phyloP scores from a whole-genome alignment of 2,797 vertebrate genomes.

The Scolopax bukidnonensis region DNA sequence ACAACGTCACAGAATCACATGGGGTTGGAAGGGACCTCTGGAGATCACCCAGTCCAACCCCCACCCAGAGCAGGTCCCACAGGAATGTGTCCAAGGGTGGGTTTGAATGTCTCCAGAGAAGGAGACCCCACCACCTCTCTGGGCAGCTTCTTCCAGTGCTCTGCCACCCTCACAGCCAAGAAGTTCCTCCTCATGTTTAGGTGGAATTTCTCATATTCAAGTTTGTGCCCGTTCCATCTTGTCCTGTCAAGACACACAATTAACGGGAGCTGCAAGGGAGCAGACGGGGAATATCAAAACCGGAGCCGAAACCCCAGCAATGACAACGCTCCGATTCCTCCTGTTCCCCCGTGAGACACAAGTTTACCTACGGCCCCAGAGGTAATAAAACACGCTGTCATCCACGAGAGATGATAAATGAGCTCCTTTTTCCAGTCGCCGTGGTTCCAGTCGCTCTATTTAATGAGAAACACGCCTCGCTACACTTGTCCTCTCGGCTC shows the following conservation, averaged over 20 bases:
- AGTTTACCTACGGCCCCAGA: constrained; percentile 11
- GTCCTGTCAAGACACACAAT: too few species aligned
- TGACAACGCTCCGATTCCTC: background rate
- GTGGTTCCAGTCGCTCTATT: background rate
- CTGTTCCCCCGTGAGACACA: background rate
- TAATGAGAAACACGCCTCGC: constrained; percentile 34
- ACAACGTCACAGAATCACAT: background rate
- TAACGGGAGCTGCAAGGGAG: background rate
- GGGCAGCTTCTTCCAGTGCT: too few species aligned
- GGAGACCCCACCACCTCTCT: too few species aligned
- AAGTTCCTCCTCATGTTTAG: too few species aligned
- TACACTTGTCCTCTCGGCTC: background rate
- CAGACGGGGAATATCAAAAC: background rate
- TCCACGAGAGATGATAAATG: constrained; percentile 9
- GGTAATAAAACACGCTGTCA: constrained; percentile 29
- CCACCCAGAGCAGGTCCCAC: too few species aligned
- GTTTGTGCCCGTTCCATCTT: too few species aligned
- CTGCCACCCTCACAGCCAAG: too few species aligned
- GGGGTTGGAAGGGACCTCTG: too few species aligned
- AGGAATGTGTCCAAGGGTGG: too few species aligned
- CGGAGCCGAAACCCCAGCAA: background rate
- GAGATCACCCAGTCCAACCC: too few species aligned
- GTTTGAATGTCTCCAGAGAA: too few species aligned
- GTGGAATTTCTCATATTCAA: too few species aligned
- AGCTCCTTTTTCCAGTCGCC: background rate